A percentile compares a stretch with the other conserved stretches of the same genome.
These are phyloP conservation scores for Aethina tumida DNA, from an alignment of 1,140 invertebrate genomes.

Conservation along the genomic window DNA sequence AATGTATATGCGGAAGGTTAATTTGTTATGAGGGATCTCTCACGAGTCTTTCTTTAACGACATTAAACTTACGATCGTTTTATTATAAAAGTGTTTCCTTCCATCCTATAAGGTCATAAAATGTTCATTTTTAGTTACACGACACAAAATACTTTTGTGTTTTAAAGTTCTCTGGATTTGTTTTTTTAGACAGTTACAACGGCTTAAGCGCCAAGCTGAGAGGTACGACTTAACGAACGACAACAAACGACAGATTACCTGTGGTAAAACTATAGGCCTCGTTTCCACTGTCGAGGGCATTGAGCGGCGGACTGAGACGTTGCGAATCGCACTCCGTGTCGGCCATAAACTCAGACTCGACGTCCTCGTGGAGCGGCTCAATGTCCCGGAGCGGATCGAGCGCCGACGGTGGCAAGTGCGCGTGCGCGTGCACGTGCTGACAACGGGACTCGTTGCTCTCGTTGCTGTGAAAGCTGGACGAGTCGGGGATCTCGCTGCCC, in stretches of 20 bases:
- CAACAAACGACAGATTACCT: constrained; percentile 33
- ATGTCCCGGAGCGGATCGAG: constrained; percentile 51
- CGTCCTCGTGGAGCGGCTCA: constrained; percentile 57
- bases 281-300: constrained; percentile 53
- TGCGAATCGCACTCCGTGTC: constrained; percentile 55
- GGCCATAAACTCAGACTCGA: constrained; percentile 59
- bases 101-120: constrained; percentile 19
- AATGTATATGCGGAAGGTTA: too few species aligned
- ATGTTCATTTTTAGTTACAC: constrained; percentile 4
- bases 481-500: constrained; percentile 82
- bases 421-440: constrained; percentile 41
- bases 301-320: constrained; percentile 46
- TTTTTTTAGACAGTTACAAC: too few species aligned
- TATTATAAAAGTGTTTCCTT: constrained; percentile 21
- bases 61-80: too few species aligned
- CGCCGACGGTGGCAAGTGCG: constrained; percentile 32
- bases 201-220: neutral
- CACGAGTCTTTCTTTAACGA: too few species aligned
- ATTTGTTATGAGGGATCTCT: too few species aligned
- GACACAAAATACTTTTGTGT: neutral
- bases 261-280: constrained; percentile 48
- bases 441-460: constrained; percentile 72
- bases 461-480: constrained; percentile 79
- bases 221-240: constrained; percentile 18
- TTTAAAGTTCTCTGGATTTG: neutral